Conservation (phyloP, 2,888 invertebrate species). For the Priocnemis perturbator region DNA sequence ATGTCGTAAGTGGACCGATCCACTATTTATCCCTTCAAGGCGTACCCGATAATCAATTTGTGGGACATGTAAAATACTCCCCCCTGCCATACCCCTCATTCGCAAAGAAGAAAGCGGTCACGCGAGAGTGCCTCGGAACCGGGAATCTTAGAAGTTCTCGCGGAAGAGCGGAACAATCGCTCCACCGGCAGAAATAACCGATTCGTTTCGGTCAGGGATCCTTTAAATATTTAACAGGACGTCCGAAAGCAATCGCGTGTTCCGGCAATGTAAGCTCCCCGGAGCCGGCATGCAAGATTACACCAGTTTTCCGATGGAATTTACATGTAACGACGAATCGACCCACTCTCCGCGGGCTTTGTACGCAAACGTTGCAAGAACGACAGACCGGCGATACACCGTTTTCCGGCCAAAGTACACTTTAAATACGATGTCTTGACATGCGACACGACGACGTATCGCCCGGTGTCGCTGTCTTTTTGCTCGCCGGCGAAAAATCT, state of each 20-base stretch:
- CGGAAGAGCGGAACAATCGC: constrained; percentile 3
- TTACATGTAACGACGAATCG: constrained; percentile 41
- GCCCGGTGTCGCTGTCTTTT: too few species aligned
- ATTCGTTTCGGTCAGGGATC: constrained; percentile 23
- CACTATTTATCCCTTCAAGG: not conserved
- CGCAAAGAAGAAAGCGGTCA: constrained; percentile 18
- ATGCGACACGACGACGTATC: not conserved
- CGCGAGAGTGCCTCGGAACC: constrained; percentile 22
- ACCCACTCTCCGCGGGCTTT: not conserved
- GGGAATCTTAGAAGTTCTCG: constrained; percentile 30
- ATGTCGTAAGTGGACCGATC: not conserved
- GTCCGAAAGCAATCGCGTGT: constrained; percentile 50
- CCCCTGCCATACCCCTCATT: not conserved
- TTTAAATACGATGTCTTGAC: not conserved
- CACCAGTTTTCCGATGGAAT: constrained; percentile 52
- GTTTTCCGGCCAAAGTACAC: not conserved
- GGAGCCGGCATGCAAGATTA: constrained; percentile 42
- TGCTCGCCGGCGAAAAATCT: too few species aligned
- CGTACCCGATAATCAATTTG: constrained; percentile 28
- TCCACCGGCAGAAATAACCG: constrained; percentile 20
- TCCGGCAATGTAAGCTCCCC: constrained; percentile 31
- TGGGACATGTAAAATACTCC: constrained; percentile 15
- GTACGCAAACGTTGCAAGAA: not conserved
- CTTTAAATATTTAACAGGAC: constrained; percentile 62
- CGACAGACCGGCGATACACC: too few species aligned